A percentile compares a stretch with the other conserved stretches of the same genome.
Evolutionary conservation across 2,888 invertebrate genomes (phyloP).

Genomic region (Chloromyia formosa): DNA sequence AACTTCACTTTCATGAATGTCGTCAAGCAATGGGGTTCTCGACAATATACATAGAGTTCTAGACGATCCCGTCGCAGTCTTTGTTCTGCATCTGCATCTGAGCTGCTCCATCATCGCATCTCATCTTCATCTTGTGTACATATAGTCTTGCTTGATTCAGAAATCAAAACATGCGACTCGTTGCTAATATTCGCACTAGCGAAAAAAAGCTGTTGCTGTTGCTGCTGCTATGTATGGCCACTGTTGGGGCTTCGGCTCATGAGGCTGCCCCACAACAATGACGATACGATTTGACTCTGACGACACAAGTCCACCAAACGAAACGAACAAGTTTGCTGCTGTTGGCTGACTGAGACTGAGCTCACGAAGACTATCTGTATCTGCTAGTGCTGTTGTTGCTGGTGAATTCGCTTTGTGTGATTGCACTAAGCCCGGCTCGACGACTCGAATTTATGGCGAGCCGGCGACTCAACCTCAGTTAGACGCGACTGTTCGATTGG

Average conservation of each 20-base stretch:
- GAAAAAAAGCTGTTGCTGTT: too few species aligned
- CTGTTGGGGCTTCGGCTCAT: too few species aligned
- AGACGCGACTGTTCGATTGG: slow-evolving; percentile 42
- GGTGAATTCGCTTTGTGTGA: slow-evolving; percentile 4
- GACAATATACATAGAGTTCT: too few species aligned
- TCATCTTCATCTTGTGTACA: too few species aligned
- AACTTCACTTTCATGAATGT: slow-evolving; percentile 26
- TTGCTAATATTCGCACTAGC: too few species aligned
- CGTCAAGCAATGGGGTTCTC: not conserved
- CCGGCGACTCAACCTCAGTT: slow-evolving; percentile 37
- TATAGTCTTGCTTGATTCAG: too few species aligned
- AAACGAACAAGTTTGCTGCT: too few species aligned
- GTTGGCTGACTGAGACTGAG: not conserved
- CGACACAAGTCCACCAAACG: too few species aligned
- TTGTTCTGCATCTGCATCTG: not conserved
- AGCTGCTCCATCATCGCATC: not conserved
- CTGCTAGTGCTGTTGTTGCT: not conserved
- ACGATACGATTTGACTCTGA: too few species aligned
- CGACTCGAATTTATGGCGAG: slow-evolving; percentile 6
- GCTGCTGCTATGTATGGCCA: too few species aligned
- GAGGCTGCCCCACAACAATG: too few species aligned
- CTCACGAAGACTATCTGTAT: not conserved
- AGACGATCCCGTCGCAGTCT: not conserved
- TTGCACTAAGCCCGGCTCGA: slow-evolving; percentile 31
- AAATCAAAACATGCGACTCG: too few species aligned